These are phyloP conservation scores for Hesperophylax magnus DNA, from an alignment of 1,140 invertebrate species.

Conservation along the genomic window DNA sequence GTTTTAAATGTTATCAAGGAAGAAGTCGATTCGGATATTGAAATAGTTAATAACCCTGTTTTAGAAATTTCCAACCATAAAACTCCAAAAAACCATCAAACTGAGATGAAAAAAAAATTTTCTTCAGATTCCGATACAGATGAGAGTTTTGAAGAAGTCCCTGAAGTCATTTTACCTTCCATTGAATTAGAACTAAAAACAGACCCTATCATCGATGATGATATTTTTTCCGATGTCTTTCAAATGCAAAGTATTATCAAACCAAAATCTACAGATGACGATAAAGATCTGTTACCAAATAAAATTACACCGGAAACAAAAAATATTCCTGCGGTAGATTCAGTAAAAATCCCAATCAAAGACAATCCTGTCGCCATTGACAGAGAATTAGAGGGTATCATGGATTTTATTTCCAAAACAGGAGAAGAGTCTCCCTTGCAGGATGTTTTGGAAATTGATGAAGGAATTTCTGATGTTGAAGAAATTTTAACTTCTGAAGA, in stretches of 20 bases:
- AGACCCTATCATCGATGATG: conserved; percentile 68
- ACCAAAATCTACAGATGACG: conserved; percentile 30
- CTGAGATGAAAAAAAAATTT: neutral
- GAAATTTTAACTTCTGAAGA: too few relatives aligned
- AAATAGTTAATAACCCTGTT: neutral
- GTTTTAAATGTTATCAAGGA: neutral
- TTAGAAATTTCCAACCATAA: neutral
- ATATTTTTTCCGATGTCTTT: conserved; percentile 81
- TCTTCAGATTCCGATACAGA: conserved; percentile 64
- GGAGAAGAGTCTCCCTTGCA: too few relatives aligned
- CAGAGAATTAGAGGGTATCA: neutral
- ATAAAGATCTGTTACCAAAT: neutral
- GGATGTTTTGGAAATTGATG: too few relatives aligned
- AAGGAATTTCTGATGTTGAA: too few relatives aligned
- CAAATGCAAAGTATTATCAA: conserved; percentile 44
- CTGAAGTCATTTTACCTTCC: conserved; percentile 56
- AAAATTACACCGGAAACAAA: neutral
- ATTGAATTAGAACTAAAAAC: conserved; percentile 40
- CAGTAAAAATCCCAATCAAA: neutral
- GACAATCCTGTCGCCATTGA: too few relatives aligned
- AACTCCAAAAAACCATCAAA: neutral
- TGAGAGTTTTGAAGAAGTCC: conserved; percentile 74
- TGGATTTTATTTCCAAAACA: too few relatives aligned
- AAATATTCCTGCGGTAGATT: neutral
- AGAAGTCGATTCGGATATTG: neutral